These are phyloP conservation scores for Neelides sp. DNA, from an alignment of 1,140 invertebrate genomes.

Conservation along the genomic window DNA sequence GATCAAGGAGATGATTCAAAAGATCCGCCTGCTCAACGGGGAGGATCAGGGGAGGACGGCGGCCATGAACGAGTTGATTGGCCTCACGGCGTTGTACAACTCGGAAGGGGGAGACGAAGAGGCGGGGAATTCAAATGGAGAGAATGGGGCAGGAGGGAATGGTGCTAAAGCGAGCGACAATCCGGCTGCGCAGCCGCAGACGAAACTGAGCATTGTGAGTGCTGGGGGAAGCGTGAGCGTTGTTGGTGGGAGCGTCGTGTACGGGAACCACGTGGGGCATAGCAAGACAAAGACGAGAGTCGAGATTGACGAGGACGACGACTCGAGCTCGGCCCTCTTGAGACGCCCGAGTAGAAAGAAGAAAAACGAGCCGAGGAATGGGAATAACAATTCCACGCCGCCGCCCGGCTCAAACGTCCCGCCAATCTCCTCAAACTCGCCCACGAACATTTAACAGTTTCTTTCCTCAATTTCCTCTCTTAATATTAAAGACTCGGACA, in stretches of 20 bases:
- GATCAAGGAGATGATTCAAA: constrained; percentile 55
- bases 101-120: constrained; percentile 2
- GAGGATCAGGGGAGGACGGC: constrained; percentile 32
- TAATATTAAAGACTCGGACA: no score
- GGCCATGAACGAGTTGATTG: constrained; percentile 30
- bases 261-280: constrained; percentile 6
- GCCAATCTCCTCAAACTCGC: no score
- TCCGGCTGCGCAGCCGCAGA: background rate
- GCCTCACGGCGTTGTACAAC: constrained; percentile 27
- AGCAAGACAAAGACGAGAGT: background rate
- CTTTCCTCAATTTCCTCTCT: background rate
- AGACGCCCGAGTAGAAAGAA: constrained; percentile 11
- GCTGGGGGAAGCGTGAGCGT: background rate
- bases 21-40: constrained; percentile 52
- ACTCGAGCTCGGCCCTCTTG: constrained; percentile 21
- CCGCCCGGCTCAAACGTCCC: no score
- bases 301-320: constrained; percentile 22
- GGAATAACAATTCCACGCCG: constrained; percentile 22
- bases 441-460: background rate
- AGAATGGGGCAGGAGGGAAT: constrained; percentile 5
- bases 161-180: constrained; percentile 7
- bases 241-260: background rate
- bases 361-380: constrained; percentile 22
- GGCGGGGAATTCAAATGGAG: no score
- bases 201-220: no score